Evolutionary conservation across 2,888 invertebrate genomes (phyloP), one percentile per base, ranked within the genome.

Genomic region (Trissolcus brochymenae): DNA sequence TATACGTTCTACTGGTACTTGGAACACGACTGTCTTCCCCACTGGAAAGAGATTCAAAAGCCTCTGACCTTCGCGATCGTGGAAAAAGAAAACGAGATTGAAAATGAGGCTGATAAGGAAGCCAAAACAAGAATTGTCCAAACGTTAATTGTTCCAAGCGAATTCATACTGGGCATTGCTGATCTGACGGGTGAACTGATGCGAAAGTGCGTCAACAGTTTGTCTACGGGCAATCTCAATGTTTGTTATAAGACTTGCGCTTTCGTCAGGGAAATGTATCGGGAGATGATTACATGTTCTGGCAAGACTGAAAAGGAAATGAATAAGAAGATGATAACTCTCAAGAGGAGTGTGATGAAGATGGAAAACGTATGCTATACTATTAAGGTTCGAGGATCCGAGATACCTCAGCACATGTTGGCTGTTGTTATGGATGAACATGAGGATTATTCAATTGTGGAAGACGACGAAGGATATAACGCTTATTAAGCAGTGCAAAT

Each of bases 181-280:
- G 97, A 98, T 90, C 90, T 97, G 29, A 96, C 96, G 0, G 97
- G 97, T 0, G 98, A 98, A 88, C 87, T 97, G 51, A 98, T 98
- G 97, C 91, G 97, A 59, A 92, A 94, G 81, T 95, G 96, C 64
- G 95, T 98, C 6, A 95, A 95, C 85, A 94, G 94, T 82, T 91
- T 97, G 67, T 93, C 95, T 0, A 92, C 92, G 74, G 96, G 96
- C 0, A 94, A 96, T 79, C 92, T 93, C 13, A 91, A 92, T 2
- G 93, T 92, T 54, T 95, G 96, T 86, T 93, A 92, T 84, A 91
- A 92, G 65, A 92, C 93, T 0, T 95, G 95, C 84, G 91, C 92
- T 72, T 92, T 94, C 81, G 91, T 97, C n/a, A 92, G 94, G 82
- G 88, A 92, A 41, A 91, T 94, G 84, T 92, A 92, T 81, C 91